A percentile compares a stretch with the other conserved stretches of the same genome.
Evolutionary conservation across 2,888 invertebrate species (phyloP).

Genomic region (Girardia tigrina): DNA sequence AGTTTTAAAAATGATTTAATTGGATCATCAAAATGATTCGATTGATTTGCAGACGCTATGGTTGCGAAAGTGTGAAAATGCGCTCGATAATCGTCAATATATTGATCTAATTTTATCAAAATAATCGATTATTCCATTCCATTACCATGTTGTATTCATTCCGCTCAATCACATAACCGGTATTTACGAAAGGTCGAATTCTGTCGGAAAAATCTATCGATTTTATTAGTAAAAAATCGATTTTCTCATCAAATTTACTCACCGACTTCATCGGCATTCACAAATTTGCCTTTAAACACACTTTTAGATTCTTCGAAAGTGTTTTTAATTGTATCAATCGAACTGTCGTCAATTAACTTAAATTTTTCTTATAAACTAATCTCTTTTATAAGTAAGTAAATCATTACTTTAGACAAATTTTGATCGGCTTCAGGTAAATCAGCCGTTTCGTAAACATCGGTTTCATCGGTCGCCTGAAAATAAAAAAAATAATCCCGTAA

Average conservation of each 20-base stretch:
- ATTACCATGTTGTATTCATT: background rate
- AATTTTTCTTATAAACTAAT: background rate
- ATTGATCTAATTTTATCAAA: too few relatives aligned
- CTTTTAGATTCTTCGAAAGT: background rate
- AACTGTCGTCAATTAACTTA: background rate
- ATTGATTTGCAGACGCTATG: too few relatives aligned
- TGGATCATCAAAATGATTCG: too few relatives aligned
- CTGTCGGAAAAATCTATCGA: background rate
- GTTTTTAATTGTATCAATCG: background rate
- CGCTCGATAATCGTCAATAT: too few relatives aligned
- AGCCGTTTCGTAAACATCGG: constrained; percentile 3
- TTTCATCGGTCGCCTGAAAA: background rate
- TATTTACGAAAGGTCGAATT: constrained; percentile 2
- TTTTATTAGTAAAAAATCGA: background rate
- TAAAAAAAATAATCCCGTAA: constrained; percentile 14
- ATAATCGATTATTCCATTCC: too few relatives aligned
- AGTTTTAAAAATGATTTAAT: too few relatives aligned
- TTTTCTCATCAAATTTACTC: background rate
- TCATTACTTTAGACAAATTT: background rate
- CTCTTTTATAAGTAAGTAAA: background rate
- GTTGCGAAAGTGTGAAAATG: too few relatives aligned
- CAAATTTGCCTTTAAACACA: background rate
- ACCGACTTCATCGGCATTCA: background rate
- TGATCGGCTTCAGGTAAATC: constrained; percentile 17
- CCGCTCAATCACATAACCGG: background rate